Percentiles rank a stretch among this genome's conserved stretches.
Conservation (phyloP, 2,888 invertebrate species). For the Halictus quadricinctus region DNA sequence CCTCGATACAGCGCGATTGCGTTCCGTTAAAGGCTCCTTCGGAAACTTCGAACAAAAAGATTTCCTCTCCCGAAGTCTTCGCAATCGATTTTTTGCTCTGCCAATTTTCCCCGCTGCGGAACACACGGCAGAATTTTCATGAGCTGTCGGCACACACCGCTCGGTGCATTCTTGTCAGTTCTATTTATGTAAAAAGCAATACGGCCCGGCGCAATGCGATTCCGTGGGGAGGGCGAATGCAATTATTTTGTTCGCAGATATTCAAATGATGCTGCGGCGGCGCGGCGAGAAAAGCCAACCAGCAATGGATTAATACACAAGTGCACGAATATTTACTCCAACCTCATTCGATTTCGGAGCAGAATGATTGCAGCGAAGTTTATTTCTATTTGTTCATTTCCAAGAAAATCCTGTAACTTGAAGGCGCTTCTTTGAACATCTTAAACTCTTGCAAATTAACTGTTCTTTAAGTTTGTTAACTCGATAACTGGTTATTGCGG, state of each 20-base stretch:
- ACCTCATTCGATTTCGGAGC: not conserved
- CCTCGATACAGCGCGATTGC: not conserved
- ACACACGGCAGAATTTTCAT: not conserved
- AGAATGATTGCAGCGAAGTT: not conserved
- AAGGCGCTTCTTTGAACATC: no score
- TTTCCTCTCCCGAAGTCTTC: no score
- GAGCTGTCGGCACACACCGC: not conserved
- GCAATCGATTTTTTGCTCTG: not conserved
- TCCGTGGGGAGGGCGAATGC: not conserved
- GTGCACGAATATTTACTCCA: not conserved
- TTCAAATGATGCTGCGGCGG: constrained; percentile 30
- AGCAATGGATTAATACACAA: not conserved
- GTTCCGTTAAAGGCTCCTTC: not conserved
- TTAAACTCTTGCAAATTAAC: no score
- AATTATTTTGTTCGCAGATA: constrained; percentile 37
- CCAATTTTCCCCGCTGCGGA: not conserved
- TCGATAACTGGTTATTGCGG: no score
- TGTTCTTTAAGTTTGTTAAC: no score
- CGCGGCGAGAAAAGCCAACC: not conserved
- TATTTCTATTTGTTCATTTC: not conserved
- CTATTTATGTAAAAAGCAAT: constrained; percentile 27
- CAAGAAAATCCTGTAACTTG: not conserved
- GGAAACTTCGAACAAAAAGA: not conserved
- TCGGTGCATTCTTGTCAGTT: not conserved
- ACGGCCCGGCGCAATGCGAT: not conserved